Base-by-base conservation (phyloP, 2,888 invertebrate genomes). In the Caenorhabditis angaria region DNA sequence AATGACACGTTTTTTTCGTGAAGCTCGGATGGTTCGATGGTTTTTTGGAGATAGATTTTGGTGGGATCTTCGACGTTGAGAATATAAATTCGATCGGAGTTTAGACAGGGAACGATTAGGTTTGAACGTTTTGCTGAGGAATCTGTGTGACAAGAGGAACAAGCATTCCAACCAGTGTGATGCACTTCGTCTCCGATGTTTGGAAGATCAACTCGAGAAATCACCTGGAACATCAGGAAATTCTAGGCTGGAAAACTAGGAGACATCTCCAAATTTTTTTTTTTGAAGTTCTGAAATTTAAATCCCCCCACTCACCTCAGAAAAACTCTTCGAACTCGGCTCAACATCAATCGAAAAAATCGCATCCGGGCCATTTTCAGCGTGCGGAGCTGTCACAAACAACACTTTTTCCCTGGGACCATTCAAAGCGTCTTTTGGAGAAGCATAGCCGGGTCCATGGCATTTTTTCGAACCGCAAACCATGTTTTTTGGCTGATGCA, bases 111-210 rank as follows among this genome's bases (percentile, higher is more conserved):
- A 71, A 96, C 88, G 6, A 97, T 91, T 47, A 97, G 89, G 53
- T 93, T 92, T 88, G 94, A 91, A 27, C 72, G 65, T 48, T 76
- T 77, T 53, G 65, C 70, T 1, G 60, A 57, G 0, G 70, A 65
- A 20, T 77, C 65, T 41, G 72, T 73, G 60, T 93, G 91, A 88
- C 96, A 97, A 88, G 95, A 95, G 80, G 95, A 94, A 88, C 97
- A 97, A 0, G 94, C 92, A 88, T 97, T 97, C 97, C 97, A 97
- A 0, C 97, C 97, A 51, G 93, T 92, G 88, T 97, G 97, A 88
- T 97, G 97, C 0, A 97, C 89, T 88, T 97, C 97, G 85, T 97
- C 94, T 0, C 92, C 92, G 3, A 90, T 88, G 73, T 92, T 89
- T 10, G 92, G 92, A 83, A 95, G 93, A 83, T 91, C 91, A 0